These are phyloP conservation scores for Echeneis naucrates DNA, from an alignment of 2,797 vertebrate genomes.

Conservation along the genomic window DNA sequence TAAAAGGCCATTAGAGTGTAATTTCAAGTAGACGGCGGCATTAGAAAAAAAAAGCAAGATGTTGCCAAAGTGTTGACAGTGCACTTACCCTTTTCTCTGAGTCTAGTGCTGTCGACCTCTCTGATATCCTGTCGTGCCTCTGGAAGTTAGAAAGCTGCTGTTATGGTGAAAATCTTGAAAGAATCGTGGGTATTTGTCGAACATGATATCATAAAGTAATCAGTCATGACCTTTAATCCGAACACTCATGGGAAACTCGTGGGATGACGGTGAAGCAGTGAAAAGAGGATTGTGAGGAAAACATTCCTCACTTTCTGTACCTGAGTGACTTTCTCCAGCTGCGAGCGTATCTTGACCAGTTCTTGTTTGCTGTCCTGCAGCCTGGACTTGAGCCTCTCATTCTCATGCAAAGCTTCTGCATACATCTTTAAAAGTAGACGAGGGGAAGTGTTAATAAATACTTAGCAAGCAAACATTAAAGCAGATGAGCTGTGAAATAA, in stretches of 20 bases:
- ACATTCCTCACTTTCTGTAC: conserved; percentile 55
- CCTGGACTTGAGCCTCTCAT: conserved; percentile 93
- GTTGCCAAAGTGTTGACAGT: conserved; percentile 15
- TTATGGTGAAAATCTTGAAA: conserved; percentile 31
- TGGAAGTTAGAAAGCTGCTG: conserved; percentile 69
- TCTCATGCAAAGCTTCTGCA: conserved; percentile 92
- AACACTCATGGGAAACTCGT: too few relatives aligned
- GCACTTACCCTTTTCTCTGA: conserved; percentile 91
- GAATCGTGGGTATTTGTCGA: neutral
- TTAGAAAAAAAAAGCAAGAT: neutral
- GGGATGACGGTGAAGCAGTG: neutral
- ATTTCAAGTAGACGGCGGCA: conserved; percentile 15
- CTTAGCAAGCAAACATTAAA: neutral
- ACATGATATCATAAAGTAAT: conserved; percentile 9
- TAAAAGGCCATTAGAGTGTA: neutral
- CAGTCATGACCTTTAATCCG: neutral
- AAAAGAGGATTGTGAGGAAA: neutral
- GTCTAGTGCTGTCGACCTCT: conserved; percentile 90
- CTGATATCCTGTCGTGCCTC: conserved; percentile 94
- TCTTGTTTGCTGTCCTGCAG: conserved; percentile 94
- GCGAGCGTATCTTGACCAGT: conserved; percentile 89
- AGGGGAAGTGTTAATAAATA: neutral
- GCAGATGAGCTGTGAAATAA: too few relatives aligned
- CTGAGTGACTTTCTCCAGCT: conserved; percentile 93
- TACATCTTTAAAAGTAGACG: conserved; percentile 86